phyloP scores from a whole-genome alignment of 1,140 invertebrate genomes.

The Andricus grossulariae region DNA sequence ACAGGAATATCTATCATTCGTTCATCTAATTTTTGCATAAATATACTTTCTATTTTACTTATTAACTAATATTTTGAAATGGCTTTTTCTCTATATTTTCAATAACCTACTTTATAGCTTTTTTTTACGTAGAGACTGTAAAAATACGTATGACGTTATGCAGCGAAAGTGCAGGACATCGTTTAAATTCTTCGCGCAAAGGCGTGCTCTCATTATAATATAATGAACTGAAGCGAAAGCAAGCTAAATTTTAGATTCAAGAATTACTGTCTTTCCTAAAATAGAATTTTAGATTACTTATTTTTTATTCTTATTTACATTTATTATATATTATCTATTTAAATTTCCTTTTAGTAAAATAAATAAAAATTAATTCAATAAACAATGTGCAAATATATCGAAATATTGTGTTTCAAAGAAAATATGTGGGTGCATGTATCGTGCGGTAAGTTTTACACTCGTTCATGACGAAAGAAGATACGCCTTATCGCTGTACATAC shows the following conservation, averaged over 20 bases:
- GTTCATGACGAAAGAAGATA: constrained; percentile 51
- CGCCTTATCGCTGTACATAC: constrained; percentile 51
- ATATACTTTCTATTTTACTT: neutral
- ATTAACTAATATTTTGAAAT: neutral
- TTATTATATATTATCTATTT: too few species aligned
- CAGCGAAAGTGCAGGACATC: constrained; percentile 23
- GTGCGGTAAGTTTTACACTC: constrained; percentile 19
- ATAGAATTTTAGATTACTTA: too few species aligned
- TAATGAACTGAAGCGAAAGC: constrained; percentile 6
- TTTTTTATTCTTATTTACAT: too few species aligned
- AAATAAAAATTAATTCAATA: too few species aligned
- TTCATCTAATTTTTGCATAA: neutral
- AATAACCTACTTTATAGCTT: neutral
- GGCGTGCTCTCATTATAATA: constrained; percentile 42
- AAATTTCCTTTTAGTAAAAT: too few species aligned
- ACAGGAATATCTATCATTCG: neutral
- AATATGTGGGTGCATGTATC: constrained; percentile 8
- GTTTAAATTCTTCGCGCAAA: constrained; percentile 41
- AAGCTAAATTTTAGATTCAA: constrained; percentile 27
- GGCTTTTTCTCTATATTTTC: neutral
- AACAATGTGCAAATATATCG: neutral
- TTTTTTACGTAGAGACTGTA: neutral
- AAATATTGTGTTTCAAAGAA: neutral
- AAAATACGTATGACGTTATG: constrained; percentile 15
- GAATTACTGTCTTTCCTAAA: neutral